A percentile compares a stretch with the other conserved stretches of the same genome.
These are phyloP conservation scores for Hydra vulgaris DNA, from an alignment of 30 jellyfish, hydroid and myxozoan genomes.

Conservation along the genomic window DNA sequence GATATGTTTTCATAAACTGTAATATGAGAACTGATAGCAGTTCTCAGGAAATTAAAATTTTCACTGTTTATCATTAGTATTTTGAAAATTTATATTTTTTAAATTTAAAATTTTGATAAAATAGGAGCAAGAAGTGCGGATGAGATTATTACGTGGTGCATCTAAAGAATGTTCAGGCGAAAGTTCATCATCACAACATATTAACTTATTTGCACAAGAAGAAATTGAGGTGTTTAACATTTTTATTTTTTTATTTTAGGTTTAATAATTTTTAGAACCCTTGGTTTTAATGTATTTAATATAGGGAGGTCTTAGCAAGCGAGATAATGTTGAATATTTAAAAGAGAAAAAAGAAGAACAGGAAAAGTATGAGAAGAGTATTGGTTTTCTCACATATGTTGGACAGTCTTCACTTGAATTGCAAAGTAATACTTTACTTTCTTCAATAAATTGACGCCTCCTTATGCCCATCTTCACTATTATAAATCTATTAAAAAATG, in stretches of 20 bases:
- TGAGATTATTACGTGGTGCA: constrained; percentile 34
- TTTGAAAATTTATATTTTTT: no score
- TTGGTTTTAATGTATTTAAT: neutral
- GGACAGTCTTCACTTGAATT: constrained; percentile 65
- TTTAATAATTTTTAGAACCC: neutral
- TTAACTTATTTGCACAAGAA: constrained; percentile 46
- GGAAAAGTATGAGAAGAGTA: constrained; percentile 55
- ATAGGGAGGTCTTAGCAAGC: constrained; percentile 11
- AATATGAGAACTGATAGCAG: no score
- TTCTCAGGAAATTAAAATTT: no score
- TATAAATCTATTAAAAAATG: no score
- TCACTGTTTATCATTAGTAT: no score
- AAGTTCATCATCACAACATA: constrained; percentile 21
- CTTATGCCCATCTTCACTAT: neutral
- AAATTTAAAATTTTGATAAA: no score
- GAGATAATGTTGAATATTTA: constrained; percentile 49
- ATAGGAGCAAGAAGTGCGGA: constrained; percentile 74
- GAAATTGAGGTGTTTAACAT: constrained; percentile 35
- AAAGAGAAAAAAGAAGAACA: constrained; percentile 57
- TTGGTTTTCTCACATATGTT: constrained; percentile 76
- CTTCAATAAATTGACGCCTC: neutral
- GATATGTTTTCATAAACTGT: no score
- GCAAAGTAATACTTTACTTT: constrained; percentile 17
- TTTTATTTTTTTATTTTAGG: neutral
- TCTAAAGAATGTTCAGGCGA: neutral